Evolutionary conservation across 2,888 invertebrate genomes (phyloP).

Genomic region (Trachelus troglodyta): DNA sequence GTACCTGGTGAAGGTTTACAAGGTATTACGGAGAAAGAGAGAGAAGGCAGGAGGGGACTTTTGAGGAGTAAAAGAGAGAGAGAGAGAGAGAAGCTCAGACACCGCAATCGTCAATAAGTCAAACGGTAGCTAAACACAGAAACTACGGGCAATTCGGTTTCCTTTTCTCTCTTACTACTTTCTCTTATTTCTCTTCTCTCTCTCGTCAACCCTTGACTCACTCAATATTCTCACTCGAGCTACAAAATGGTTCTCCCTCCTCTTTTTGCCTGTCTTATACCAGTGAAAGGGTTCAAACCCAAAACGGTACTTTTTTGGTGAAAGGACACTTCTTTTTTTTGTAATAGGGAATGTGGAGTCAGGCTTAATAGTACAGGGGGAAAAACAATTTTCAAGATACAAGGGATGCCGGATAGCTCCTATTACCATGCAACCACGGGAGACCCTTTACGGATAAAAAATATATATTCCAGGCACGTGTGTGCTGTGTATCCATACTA

Average conservation of each 20-base stretch:
- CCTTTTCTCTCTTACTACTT: too few relatives aligned
- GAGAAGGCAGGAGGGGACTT: not conserved
- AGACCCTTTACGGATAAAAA: slow-evolving; percentile 11
- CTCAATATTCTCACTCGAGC: slow-evolving; percentile 10
- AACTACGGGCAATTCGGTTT: too few relatives aligned
- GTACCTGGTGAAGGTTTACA: not conserved
- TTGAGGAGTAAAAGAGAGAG: not conserved
- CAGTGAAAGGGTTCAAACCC: slow-evolving; percentile 29
- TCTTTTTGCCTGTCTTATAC: not conserved
- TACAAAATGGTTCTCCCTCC: slow-evolving; percentile 13
- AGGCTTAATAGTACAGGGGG: too few relatives aligned
- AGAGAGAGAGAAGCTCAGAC: not conserved
- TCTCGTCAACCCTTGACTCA: slow-evolving; percentile 17
- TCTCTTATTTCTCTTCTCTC: slow-evolving; percentile 2
- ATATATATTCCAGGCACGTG: slow-evolving; percentile 16
- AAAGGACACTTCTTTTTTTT: not conserved
- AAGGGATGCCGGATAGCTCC: too few relatives aligned
- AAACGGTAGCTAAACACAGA: not conserved
- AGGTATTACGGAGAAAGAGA: not conserved
- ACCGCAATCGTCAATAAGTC: slow-evolving; percentile 1
- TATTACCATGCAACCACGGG: too few relatives aligned
- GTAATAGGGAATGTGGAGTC: not conserved
- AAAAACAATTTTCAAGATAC: too few relatives aligned
- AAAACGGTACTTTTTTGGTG: slow-evolving; percentile 19
- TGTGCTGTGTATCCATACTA: too few relatives aligned